Evolutionary conservation across 2,113 vertebrate genomes (phyloP), one percentile per base, ranked within the genome.

Genomic region (Calyptommatus sinebrachiatus): DNA sequence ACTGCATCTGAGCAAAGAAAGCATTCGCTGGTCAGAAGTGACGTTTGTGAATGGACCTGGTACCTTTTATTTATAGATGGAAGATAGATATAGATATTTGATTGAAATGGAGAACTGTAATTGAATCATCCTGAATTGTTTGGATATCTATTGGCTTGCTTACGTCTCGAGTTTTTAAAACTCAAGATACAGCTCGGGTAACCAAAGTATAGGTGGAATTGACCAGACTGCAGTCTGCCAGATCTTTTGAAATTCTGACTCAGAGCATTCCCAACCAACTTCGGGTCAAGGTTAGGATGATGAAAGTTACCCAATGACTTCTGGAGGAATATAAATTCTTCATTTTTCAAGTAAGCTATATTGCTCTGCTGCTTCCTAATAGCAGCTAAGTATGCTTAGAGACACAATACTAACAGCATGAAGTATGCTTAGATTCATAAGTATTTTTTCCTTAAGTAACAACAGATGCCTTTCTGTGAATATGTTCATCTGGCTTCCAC

Each of bases 401-500:
- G 26, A 78, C 26, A 80, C 73, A 84, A 70, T 71, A 79, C 68
- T 87, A 82, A 90, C 77, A 2, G 5, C 3, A 31, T 2, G 45
- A 77, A 10, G 29, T 31, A 45, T n/a, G 46, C 26, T 48, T 82
- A 65, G 8, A 72, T 73, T 24, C 77, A 83, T 79, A 50, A 85
- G 35, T 2, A 5, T 41, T 41, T 41, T 41, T 41, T 41, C 5
- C 35, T 41, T 41, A 5, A 57, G 53, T 87, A 76, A 45, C 26
- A 41, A 63, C 78, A 31, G 50, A 82, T 83, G 78, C 24, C 8
- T 84, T 10, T 8, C 41, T 14, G 1, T 18, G 77, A 76, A 79
- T 82, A 77, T 21, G 82, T 74, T 86, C 46, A 48, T 71, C 70
- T 80, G 65, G 73, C 53, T 72, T 26, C 83, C 6, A 77, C 0